Conservation (phyloP, 2,113 vertebrate genomes). For the Orthonyx spaldingii region DNA sequence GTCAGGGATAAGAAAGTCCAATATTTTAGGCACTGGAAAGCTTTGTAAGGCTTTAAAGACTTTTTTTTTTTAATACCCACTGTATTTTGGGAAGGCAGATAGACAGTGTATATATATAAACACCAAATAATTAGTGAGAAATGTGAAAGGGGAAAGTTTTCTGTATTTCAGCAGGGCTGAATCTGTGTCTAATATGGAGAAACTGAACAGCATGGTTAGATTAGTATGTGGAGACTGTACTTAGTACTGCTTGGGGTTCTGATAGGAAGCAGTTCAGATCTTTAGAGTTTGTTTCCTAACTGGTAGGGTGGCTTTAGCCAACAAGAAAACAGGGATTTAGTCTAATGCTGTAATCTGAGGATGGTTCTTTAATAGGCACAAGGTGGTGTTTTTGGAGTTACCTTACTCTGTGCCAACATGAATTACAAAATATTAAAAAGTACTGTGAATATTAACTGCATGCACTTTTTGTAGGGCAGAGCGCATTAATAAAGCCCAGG, state of each 20-base stretch:
- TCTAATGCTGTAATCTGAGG: background rate
- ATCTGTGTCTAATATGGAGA: background rate
- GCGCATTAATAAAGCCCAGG: background rate
- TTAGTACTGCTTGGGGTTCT: background rate
- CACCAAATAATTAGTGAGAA: background rate
- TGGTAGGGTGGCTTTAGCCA: background rate
- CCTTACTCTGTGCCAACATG: background rate
- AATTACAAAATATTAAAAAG: background rate
- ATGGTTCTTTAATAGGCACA: background rate
- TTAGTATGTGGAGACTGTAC: background rate
- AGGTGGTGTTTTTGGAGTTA: background rate
- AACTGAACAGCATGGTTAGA: background rate
- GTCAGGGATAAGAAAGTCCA: background rate
- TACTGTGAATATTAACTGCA: background rate
- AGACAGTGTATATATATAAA: fast-evolving
- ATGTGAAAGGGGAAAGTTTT: no score
- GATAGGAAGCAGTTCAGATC: background rate
- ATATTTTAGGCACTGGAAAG: background rate
- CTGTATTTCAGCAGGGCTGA: background rate
- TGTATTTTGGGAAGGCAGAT: background rate
- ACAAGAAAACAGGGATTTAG: background rate
- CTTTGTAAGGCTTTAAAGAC: background rate
- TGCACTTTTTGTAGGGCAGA: background rate
- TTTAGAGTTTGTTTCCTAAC: background rate
- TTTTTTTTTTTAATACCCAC: fast-evolving